Evolutionary conservation across 2,113 vertebrate species (phyloP).

Genomic region (Reinhardtius hippoglossoides): DNA sequence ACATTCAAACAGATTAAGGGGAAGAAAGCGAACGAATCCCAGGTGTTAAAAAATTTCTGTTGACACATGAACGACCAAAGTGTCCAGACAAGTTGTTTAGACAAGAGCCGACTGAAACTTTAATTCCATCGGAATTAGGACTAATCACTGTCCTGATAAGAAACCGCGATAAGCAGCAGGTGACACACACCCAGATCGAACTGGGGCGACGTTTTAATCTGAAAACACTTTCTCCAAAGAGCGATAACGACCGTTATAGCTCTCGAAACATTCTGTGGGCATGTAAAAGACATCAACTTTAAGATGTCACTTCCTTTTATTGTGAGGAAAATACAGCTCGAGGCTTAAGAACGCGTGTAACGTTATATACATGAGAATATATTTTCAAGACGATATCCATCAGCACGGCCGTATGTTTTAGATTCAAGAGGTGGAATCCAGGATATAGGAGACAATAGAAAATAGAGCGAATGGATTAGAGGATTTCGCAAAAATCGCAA

Average conservation of each 20-base stretch:
- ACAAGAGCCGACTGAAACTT: constrained; percentile 22
- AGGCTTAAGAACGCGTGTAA: constrained; percentile 5
- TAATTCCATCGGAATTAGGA: constrained; percentile 40
- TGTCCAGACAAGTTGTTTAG: constrained; percentile 42
- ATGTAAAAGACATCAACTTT: constrained; percentile 8
- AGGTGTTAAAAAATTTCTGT: constrained; percentile 38
- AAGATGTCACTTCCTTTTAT: constrained; percentile 19
- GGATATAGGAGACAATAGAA: neutral
- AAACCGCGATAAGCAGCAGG: constrained; percentile 56
- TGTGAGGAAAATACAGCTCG: neutral
- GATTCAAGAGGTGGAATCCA: no score
- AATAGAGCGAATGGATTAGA: neutral
- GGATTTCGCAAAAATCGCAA: neutral
- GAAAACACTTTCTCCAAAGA: constrained; percentile 24
- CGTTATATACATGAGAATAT: neutral
- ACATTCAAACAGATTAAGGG: constrained; percentile 50
- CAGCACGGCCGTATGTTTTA: neutral
- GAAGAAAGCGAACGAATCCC: constrained; percentile 12
- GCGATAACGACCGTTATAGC: constrained; percentile 8
- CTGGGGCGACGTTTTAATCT: neutral
- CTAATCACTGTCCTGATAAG: constrained; percentile 50
- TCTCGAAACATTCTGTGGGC: neutral
- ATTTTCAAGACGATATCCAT: constrained; percentile 32
- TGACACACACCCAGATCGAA: constrained; percentile 29
- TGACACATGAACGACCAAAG: neutral